Evolutionary conservation across 2,888 invertebrate species (phyloP).

Genomic region (Oligia fasciuncula): DNA sequence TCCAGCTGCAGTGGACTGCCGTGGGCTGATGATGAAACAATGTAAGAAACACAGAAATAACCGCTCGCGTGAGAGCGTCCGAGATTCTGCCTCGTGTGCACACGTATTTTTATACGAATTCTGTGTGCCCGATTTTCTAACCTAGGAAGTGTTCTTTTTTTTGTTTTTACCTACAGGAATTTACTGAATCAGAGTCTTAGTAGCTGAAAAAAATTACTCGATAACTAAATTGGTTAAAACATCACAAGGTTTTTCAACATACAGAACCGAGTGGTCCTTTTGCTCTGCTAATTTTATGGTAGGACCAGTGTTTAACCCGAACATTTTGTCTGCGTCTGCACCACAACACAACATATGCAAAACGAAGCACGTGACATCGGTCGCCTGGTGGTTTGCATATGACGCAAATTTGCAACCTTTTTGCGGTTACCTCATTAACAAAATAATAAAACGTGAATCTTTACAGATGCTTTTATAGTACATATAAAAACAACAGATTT

Average conservation of each 20-base stretch:
- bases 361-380: constrained; percentile 48
- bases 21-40: background rate
- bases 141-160: background rate
- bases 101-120: background rate
- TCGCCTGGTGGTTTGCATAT: constrained; percentile 64
- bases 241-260: background rate
- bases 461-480: background rate
- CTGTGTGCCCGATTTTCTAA: background rate
- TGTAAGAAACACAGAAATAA: background rate
- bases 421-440: constrained; percentile 30
- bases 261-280: constrained; percentile 20
- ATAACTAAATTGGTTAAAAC: background rate
- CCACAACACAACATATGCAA: constrained; percentile 51
- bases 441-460: constrained; percentile 8
- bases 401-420: constrained; percentile 45
- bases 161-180: too few relatives aligned
- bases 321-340: constrained; percentile 19
- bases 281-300: background rate
- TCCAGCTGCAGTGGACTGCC: too few relatives aligned
- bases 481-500: background rate
- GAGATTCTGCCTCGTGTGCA: too few relatives aligned
- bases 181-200: background rate
- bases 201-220: background rate
- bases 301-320: constrained; percentile 13
- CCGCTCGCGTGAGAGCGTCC: too few relatives aligned